Percentiles rank a stretch among this genome's conserved stretches.
Conservation (phyloP, 2,113 vertebrate species). For the Pica pica region DNA sequence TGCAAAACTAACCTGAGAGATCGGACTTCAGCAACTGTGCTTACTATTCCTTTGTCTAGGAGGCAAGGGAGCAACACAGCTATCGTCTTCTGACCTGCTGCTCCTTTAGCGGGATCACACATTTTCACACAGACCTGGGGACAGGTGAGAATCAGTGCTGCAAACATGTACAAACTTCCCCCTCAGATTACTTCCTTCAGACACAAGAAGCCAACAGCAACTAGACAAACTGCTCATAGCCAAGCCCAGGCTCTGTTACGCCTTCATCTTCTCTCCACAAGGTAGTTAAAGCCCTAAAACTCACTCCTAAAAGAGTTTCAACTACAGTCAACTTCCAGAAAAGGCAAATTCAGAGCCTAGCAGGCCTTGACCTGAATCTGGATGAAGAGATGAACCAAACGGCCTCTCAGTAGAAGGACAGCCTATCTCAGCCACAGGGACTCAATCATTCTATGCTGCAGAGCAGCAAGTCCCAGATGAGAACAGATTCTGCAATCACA, state of each 20-base stretch:
- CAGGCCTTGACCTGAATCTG: background rate
- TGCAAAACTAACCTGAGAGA: conserved; percentile 83
- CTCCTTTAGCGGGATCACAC: conserved; percentile 89
- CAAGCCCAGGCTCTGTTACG: background rate
- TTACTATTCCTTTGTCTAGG: conserved; percentile 93
- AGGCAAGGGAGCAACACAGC: conserved; percentile 91
- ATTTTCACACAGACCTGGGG: conserved; percentile 91
- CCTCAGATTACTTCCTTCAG: background rate
- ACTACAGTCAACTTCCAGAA: background rate
- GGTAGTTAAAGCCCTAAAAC: background rate
- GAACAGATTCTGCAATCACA: background rate
- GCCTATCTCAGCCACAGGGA: background rate
- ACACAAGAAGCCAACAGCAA: background rate
- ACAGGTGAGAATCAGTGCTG: conserved; percentile 11
- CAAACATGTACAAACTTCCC: background rate
- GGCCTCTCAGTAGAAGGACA: background rate
- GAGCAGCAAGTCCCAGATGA: background rate
- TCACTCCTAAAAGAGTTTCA: background rate
- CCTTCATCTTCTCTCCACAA: background rate
- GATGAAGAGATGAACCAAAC: background rate
- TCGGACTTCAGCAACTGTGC: conserved; percentile 91
- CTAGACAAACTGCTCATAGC: background rate
- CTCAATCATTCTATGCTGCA: background rate
- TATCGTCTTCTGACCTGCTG: conserved; percentile 85
- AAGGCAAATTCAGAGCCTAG: background rate